These are phyloP conservation scores for Sabellastarte sp. DNA, from an alignment of 2,888 invertebrate genomes.

Conservation along the genomic window DNA sequence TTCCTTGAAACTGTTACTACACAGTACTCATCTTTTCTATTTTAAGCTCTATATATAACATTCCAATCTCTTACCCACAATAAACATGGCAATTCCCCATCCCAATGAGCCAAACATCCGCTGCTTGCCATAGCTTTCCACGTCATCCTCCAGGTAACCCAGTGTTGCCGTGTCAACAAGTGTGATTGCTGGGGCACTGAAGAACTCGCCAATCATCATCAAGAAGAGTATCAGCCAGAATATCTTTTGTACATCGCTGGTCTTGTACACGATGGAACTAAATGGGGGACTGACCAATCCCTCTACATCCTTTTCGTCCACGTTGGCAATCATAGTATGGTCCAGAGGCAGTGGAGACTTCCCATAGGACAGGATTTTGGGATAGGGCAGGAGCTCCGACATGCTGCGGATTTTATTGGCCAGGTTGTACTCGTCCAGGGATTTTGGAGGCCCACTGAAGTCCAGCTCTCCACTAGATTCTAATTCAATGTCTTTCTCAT, in stretches of 20 bases:
- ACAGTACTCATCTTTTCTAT: neutral
- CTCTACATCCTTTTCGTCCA: constrained; percentile 30
- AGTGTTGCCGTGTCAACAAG: constrained; percentile 70
- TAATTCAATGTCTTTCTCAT: neutral
- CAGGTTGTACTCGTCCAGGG: neutral
- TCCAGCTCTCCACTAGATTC: neutral
- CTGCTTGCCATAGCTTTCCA: constrained; percentile 81
- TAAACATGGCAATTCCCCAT: constrained; percentile 98
- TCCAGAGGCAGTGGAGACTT: constrained; percentile 37
- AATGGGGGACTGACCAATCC: constrained; percentile 73
- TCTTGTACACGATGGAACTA: constrained; percentile 87
- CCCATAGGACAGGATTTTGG: constrained; percentile 26
- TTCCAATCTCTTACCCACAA: too few relatives aligned
- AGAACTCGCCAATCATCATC: constrained; percentile 95
- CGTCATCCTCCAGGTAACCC: constrained; percentile 75
- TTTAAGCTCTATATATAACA: constrained; percentile 48
- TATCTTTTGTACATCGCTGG: constrained; percentile 86
- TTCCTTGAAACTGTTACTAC: neutral
- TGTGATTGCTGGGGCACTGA: constrained; percentile 91
- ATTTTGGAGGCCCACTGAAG: neutral
- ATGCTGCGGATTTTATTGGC: constrained; percentile 45
- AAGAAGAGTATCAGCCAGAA: constrained; percentile 81
- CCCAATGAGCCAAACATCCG: constrained; percentile 97
- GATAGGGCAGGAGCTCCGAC: constrained; percentile 22
- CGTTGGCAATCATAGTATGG: constrained; percentile 38